Base-by-base conservation (phyloP, 2,113 vertebrate genomes). In the Panthera uncia region DNA sequence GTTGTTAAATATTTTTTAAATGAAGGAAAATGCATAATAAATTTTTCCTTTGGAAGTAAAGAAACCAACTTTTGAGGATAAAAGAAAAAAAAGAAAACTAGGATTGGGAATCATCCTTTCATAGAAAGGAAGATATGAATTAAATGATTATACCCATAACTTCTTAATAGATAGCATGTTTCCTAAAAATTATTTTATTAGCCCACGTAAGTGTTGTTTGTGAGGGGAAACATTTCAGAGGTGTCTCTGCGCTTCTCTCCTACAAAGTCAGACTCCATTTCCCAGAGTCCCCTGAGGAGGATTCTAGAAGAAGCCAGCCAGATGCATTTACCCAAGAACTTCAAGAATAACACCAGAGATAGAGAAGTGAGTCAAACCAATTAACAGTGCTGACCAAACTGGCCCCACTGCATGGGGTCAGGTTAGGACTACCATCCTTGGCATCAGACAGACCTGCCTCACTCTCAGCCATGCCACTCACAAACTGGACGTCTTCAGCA, bases 21-120 rank as follows among this genome's bases (percentile, higher is more conserved):
- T 98, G 98, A 99, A 98, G 98, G 94, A 96, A 98, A 98, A 98
- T 98, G 97, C 98, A 98, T 98, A 98, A 98, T 98, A 98, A 98
- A 97, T 97, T 98, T 98, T 96, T 98, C 96, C 98, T 98, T 98
- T 98, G 98, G 96, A 98, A 98, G 94, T 98, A 97, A 98, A 98
- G 93, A 98, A 98, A 98, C 90, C 97, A 99, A 98, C 97, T 99
- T 98, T 98, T 89, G 96, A 27, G 89, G 96, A 81, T 45, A 97
- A 94, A 52, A 96, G 90, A 3, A 45, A 97, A 61, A 82, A 86
- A 81, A 63, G 63, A 91, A 92, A 94, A 92, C 36, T 33, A 68
- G n/a, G 48, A 91, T 45, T 80, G 48, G 88, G 36, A 92, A 95
- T 69, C 18, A 4, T 87, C 45, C n/a, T 85, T 95, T 94, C 93